Evolutionary conservation across 2,113 vertebrate species (phyloP), one percentile per base, ranked within the genome.

Genomic region (Rhinopomastus cyanomelas): DNA sequence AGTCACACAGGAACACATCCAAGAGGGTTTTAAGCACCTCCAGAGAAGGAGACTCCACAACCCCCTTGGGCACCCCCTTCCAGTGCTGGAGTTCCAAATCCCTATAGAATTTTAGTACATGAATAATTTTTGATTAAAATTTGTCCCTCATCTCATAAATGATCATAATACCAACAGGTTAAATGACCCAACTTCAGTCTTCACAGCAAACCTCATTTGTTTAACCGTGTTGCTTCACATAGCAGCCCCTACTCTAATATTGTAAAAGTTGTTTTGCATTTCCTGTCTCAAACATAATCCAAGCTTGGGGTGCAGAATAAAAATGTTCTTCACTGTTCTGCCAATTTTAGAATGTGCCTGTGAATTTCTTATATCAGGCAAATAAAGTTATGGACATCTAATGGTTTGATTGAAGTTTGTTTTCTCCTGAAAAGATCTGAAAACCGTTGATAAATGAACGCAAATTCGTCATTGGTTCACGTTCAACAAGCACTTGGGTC

Each of bases 401-500:
- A 57, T 29, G 0, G 42, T 36, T 86, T 71, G 6, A 68, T 0
- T 68, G 37, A 22, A 36, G 5, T 39, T 52, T 4, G 46, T 73
- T 75, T 79, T 67, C 12, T 46, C n/a, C n/a, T 30, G 37, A 39
- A 77, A 37, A 81, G 56, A 34, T 3, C 52, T 88, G 19, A 74
- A 85, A 84, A 88, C 12, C 67, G 26, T 67, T 53, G 66, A 36
- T 66, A 77, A 52, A 61, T 73, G 60, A 51, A 68, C 46, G 53
- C 51, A 60, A 77, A 66, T 68, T 72, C 96, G 78, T 68, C 52
- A 55, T 29, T 59, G 69, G 36, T 75, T 94, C 64, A 85, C 29
- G 91, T 72, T 95, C 92, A 94, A 91, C 46, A 92, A 87, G 51
- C 26, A 84, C 17, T 65, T 39, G 49, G 69, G 67, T 94, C 91